Evolutionary conservation across 2,888 invertebrate species (phyloP).

Genomic region (Noctua janthina): DNA sequence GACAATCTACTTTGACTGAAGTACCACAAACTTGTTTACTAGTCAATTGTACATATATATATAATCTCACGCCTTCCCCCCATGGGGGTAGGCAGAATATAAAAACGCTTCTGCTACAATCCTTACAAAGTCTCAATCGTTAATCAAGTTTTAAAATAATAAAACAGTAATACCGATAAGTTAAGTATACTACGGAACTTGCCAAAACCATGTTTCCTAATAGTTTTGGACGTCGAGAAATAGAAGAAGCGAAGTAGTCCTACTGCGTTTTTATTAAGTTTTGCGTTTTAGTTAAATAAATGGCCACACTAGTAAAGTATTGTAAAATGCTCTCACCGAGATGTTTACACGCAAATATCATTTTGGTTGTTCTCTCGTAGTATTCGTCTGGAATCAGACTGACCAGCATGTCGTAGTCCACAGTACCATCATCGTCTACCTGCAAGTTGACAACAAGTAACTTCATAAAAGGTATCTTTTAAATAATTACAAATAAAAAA

Average conservation of each 20-base stretch:
- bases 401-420: constrained; percentile 88
- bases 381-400: constrained; percentile 87
- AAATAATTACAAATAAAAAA: neutral
- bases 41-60: neutral
- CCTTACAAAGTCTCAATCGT: neutral
- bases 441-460: constrained; percentile 53
- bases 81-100: neutral
- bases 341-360: constrained; percentile 85
- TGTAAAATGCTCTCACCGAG: constrained; percentile 73
- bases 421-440: constrained; percentile 84
- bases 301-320: neutral
- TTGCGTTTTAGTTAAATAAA: neutral
- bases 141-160: neutral
- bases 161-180: neutral
- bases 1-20: neutral
- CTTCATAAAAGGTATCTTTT: neutral
- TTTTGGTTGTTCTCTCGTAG: constrained; percentile 80
- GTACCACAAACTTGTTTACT: neutral
- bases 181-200: neutral
- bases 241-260: neutral
- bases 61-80: neutral
- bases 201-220: neutral
- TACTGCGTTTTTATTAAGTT: neutral
- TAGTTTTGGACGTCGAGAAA: neutral
- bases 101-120: neutral